Base-by-base conservation (phyloP, 1,140 invertebrate species). In the Tetragonula clypearis region DNA sequence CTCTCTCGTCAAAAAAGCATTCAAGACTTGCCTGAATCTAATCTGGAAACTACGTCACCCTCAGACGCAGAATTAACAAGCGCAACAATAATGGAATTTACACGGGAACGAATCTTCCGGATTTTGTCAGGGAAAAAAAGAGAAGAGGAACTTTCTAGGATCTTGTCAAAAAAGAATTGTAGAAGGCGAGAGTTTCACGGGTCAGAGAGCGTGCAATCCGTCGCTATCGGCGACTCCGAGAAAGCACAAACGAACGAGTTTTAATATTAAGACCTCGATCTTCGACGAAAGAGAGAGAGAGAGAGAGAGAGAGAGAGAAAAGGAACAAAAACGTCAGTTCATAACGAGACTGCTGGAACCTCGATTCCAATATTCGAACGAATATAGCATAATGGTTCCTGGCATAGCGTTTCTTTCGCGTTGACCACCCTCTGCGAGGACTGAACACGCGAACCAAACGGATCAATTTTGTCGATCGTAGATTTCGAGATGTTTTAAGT, bases 401-500 rank as follows among this genome's bases (percentile, higher is more conserved):
- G 58, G 72, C 65, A 30, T 35, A n/a, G 72, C 19, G 14, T 53
- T 72, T 72, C 21, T 71, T 49, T 23, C 9, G 9, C 23, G 2
- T 30, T 55, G 56, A 41, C 0, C 55, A n/a, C 23, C 11, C 17
- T n/a, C 11, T 1, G 0, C 17, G 56, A 23, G 56, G n/a, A 65
- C 66, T 65, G 26, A 69, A 81, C 62, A 35, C 62, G 49, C 26
- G 35, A 75, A 79, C 30, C 53, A 49, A 30, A 72, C 56, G n/a
- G 56, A 49, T 69, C 53, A 55, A n/a, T 30, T n/a, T 35, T 71
- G 84, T 75, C 56, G 56, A 35, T 17, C 60, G 21, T 62, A 58
- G 76, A 79, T 84, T 88, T 84, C 86, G 49, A 30, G 30, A 78
- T 81, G 60, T 72, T 80, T 80, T 17, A n/a, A 71, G 76, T 68